A percentile compares a stretch with the other conserved stretches of the same genome.
These are phyloP conservation scores for Eristalis tenax DNA, from an alignment of 2,888 invertebrate genomes.

Conservation along the genomic window DNA sequence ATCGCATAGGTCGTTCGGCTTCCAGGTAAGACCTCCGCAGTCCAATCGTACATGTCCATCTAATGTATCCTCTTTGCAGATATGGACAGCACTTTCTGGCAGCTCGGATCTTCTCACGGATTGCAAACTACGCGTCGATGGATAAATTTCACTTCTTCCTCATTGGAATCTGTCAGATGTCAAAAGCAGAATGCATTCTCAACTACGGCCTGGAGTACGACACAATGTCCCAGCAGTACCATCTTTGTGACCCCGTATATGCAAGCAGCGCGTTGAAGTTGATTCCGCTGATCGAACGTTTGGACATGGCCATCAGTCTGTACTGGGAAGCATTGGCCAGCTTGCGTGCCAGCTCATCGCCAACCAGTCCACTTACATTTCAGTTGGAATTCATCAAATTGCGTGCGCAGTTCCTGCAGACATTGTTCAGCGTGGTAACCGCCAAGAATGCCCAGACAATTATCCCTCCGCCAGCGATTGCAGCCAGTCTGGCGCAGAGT, in stretches of 20 bases:
- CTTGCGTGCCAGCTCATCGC: slow-evolving; percentile 81
- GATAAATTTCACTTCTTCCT: slow-evolving; percentile 96
- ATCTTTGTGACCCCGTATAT: slow-evolving; percentile 76
- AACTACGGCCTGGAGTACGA: slow-evolving; percentile 82
- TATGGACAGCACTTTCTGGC: slow-evolving; percentile 91
- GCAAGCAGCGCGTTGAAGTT: slow-evolving; percentile 68
- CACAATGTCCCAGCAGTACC: slow-evolving; percentile 78
- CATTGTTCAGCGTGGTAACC: slow-evolving; percentile 80
- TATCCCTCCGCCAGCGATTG: slow-evolving; percentile 96
- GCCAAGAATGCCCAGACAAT: slow-evolving; percentile 85
- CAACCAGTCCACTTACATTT: slow-evolving; percentile 82
- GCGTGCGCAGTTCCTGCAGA: slow-evolving; percentile 88
- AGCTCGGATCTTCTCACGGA: slow-evolving; percentile 84
- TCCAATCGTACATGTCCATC: background rate
- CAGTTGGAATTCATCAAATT: slow-evolving; percentile 90
- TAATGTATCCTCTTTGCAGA: slow-evolving; percentile 75
- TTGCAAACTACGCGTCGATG: slow-evolving; percentile 88
- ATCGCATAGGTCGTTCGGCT: slow-evolving; percentile 92
- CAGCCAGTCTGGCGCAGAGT: slow-evolving; percentile 89
- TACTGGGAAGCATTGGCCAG: slow-evolving; percentile 86
- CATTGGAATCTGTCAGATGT: slow-evolving; percentile 89
- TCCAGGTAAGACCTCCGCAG: slow-evolving; percentile 82
- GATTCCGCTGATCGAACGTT: slow-evolving; percentile 82
- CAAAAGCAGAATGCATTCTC: slow-evolving; percentile 87
- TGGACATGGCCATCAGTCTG: slow-evolving; percentile 83